Percentiles rank a stretch among this genome's conserved stretches.
Conservation (phyloP, 1,140 invertebrate genomes). For the Procambarus clarkii region DNA sequence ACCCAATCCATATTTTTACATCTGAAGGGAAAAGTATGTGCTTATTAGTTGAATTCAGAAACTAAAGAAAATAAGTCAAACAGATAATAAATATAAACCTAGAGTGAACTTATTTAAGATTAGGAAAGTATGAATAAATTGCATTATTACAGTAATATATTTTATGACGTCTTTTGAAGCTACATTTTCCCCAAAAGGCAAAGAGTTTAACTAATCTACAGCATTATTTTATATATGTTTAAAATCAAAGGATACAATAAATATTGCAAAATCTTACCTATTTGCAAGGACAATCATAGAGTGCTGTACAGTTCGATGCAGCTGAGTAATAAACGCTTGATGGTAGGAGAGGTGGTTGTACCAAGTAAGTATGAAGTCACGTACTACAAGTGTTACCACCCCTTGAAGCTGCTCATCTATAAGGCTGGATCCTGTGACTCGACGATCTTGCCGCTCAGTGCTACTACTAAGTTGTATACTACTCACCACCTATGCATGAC, state of each 20-base stretch:
- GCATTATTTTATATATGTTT: no score
- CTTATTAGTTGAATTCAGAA: neutral
- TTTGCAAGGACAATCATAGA: slow-evolving; percentile 66
- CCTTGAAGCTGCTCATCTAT: slow-evolving; percentile 69
- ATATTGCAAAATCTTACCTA: slow-evolving; percentile 22
- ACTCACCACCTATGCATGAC: slow-evolving; percentile 38
- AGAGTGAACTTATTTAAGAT: neutral
- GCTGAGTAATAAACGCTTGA: slow-evolving; percentile 58
- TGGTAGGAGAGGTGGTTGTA: slow-evolving; percentile 53
- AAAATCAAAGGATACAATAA: neutral
- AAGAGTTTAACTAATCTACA: no score
- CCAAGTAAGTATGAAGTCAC: slow-evolving; percentile 66
- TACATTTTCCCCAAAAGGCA: no score
- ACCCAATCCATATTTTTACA: slow-evolving; percentile 72
- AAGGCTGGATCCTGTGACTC: slow-evolving; percentile 62
- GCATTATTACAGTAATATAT: neutral
- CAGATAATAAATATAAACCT: no score
- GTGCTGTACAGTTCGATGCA: slow-evolving; percentile 64
- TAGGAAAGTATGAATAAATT: neutral
- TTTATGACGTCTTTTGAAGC: no score
- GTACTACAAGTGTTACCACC: slow-evolving; percentile 55
- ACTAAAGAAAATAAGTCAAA: neutral
- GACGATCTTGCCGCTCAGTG: slow-evolving; percentile 54
- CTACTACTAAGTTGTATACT: slow-evolving; percentile 51
- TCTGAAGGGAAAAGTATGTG: slow-evolving; percentile 19